Conservation (phyloP, 2,113 vertebrate genomes). For the Otocyon megalotis region DNA sequence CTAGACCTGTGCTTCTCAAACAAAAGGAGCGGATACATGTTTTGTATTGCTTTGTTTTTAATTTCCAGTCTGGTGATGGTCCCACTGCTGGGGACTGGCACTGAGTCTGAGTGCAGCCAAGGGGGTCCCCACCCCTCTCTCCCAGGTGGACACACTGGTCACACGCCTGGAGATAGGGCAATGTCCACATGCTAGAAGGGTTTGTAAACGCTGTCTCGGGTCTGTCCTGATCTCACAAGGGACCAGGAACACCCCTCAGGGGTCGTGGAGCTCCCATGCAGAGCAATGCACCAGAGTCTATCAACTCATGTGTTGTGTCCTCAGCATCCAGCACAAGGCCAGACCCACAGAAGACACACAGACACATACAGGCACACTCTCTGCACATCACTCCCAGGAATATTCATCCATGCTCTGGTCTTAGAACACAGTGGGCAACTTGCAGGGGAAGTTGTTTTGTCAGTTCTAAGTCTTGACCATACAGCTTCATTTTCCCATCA, state of each 20-base stretch:
- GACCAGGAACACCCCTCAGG: not conserved
- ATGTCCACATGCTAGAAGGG: rapidly evolving
- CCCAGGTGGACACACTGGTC: rapidly evolving
- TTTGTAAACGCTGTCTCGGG: rapidly evolving
- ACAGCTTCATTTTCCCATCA: rapidly evolving
- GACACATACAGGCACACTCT: no score
- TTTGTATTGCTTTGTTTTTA: not conserved
- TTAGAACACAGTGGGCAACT: rapidly evolving
- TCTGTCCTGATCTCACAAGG: not conserved
- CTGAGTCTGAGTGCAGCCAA: rapidly evolving
- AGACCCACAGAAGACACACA: rapidly evolving
- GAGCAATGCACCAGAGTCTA: not conserved
- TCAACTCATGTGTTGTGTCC: rapidly evolving
- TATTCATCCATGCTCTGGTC: no score
- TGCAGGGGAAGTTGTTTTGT: no score
- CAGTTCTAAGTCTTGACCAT: rapidly evolving
- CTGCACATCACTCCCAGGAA: not conserved
- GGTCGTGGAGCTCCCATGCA: rapidly evolving
- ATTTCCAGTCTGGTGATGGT: not conserved
- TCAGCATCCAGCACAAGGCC: rapidly evolving
- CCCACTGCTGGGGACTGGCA: not conserved
- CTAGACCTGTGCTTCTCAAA: rapidly evolving
- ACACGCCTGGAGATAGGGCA: rapidly evolving
- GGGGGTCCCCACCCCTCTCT: not conserved
- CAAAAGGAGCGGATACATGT: not conserved